These are phyloP conservation scores for Scomber scombrus DNA, from an alignment of 2,113 vertebrate genomes.

Conservation along the genomic window DNA sequence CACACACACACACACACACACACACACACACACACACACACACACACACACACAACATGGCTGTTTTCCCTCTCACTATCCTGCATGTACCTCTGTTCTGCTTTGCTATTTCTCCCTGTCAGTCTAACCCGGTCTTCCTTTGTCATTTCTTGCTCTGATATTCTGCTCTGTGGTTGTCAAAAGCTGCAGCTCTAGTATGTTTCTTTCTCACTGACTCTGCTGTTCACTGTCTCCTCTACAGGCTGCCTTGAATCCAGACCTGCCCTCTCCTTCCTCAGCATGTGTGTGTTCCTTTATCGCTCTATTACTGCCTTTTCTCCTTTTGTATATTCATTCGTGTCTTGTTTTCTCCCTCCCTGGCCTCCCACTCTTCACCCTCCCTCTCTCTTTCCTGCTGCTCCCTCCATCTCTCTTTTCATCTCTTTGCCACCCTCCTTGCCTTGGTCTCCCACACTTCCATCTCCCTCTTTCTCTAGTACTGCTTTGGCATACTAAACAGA, in stretches of 20 bases:
- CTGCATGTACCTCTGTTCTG: conserved; percentile 16
- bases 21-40: conserved; percentile 18
- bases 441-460: conserved; percentile 53
- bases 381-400: conserved; percentile 23
- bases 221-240: conserved; percentile 8
- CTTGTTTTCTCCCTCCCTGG: conserved; percentile 50
- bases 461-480: conserved; percentile 59
- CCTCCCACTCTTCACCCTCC: conserved; percentile 36
- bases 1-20: conserved; percentile 16
- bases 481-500: conserved; percentile 91
- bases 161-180: conserved; percentile 14
- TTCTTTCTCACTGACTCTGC: conserved; percentile 19
- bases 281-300: conserved; percentile 25
- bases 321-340: conserved; percentile 55
- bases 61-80: conserved; percentile 49
- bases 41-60: conserved; percentile 11
- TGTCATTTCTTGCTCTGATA: conserved; percentile 33
- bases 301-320: conserved; percentile 48
- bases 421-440: conserved; percentile 47
- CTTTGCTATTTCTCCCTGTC: conserved; percentile 36
- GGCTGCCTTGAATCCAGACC: not conserved
- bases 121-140: conserved; percentile 34
- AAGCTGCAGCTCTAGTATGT: conserved; percentile 10
- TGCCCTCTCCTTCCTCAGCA: conserved; percentile 31
- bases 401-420: conserved; percentile 29